Conservation (phyloP, 2,888 invertebrate genomes). For the Polydrusus tereticollis region DNA sequence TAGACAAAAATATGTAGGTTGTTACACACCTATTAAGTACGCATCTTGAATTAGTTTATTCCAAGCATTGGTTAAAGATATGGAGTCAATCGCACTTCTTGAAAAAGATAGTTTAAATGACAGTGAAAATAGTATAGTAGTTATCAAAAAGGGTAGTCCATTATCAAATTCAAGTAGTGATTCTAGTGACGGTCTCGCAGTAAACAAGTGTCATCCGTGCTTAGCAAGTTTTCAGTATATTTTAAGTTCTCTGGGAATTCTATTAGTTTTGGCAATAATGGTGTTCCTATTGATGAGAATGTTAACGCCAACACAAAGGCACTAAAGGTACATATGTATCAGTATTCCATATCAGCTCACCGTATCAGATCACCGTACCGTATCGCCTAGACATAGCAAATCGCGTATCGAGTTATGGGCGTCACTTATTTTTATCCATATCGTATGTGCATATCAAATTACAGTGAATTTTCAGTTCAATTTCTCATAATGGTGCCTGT, state of each 20-base stretch:
- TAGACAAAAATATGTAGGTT: background rate
- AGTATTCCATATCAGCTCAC: too few species aligned
- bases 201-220: slow-evolving; percentile 31
- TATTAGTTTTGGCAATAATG: slow-evolving; percentile 30
- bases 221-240: slow-evolving; percentile 40
- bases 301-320: slow-evolving; percentile 35
- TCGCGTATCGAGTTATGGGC: too few species aligned
- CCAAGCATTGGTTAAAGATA: background rate
- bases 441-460: too few species aligned
- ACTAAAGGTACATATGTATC: too few species aligned
- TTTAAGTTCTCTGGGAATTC: slow-evolving; percentile 35
- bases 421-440: too few species aligned
- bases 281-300: slow-evolving; percentile 24
- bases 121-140: background rate
- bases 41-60: background rate
- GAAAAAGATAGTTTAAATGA: slow-evolving; percentile 21
- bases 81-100: slow-evolving; percentile 43
- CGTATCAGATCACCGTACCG: too few species aligned
- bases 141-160: background rate
- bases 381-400: too few species aligned
- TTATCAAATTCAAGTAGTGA: background rate
- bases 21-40: background rate
- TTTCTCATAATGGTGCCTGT: too few species aligned
- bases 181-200: slow-evolving; percentile 5
- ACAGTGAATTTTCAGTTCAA: too few species aligned